Conservation (phyloP, 2,113 vertebrate genomes). For the Climacteris rufus region DNA sequence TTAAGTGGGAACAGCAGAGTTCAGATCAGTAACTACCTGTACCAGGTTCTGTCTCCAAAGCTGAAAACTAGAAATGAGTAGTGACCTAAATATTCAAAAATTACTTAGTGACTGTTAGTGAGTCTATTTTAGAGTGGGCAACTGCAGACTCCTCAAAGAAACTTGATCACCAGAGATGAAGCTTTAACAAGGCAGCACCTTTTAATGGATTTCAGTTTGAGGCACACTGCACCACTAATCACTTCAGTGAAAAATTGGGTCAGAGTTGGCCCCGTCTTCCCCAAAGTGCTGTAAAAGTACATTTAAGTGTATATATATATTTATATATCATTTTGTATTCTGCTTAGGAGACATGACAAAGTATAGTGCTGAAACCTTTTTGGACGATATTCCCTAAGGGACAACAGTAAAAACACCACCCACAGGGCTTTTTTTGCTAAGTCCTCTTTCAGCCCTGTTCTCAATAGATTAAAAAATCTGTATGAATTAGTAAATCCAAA, state of each 20-base stretch:
- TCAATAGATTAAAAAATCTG: neutral
- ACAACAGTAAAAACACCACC: neutral
- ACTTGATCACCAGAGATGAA: conserved; percentile 29
- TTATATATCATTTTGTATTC: neutral
- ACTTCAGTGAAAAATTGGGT: conserved; percentile 25
- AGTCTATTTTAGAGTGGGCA: conserved; percentile 23
- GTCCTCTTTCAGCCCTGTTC: neutral
- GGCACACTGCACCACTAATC: neutral
- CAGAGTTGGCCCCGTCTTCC: conserved; percentile 46
- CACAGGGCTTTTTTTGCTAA: neutral
- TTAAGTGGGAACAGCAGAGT: neutral
- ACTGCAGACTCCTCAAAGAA: neutral
- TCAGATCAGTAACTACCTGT: neutral
- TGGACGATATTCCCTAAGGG: neutral
- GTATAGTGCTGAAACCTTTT: neutral
- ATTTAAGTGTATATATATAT: neutral
- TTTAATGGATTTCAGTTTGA: conserved; percentile 9
- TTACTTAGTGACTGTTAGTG: neutral
- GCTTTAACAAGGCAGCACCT: neutral
- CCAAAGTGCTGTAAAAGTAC: conserved; percentile 1
- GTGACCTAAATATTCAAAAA: conserved; percentile 48
- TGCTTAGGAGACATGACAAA: neutral
- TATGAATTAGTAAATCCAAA: neutral
- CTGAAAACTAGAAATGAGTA: neutral
- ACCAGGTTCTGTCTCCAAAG: neutral